Percentiles rank a stretch among this genome's conserved stretches.
Conservation (phyloP, 2,113 vertebrate genomes). For the human region DNA sequence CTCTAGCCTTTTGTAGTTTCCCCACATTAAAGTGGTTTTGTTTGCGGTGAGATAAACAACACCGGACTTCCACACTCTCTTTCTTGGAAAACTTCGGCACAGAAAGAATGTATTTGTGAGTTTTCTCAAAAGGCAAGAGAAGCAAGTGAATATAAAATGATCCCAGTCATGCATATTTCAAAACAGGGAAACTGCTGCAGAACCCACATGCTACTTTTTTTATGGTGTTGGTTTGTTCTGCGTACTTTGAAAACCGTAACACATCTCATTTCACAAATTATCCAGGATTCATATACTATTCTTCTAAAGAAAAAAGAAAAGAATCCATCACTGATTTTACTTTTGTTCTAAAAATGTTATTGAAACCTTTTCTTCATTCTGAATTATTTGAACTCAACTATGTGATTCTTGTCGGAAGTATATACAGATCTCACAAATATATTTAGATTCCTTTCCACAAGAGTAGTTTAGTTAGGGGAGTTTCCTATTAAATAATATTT, state of each 20-base stretch:
- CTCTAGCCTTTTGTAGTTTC: not conserved
- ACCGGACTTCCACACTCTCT: not conserved
- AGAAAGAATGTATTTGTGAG: slow-evolving; percentile 50
- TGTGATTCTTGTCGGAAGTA: not conserved
- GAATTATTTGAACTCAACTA: not conserved
- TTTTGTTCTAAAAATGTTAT: not conserved
- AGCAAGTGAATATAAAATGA: slow-evolving; percentile 25
- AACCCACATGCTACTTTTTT: not conserved
- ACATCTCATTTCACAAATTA: not conserved
- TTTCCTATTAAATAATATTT: not conserved
- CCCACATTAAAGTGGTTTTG: not conserved
- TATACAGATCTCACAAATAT: not conserved
- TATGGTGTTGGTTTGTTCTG: not conserved
- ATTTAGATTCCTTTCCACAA: not conserved
- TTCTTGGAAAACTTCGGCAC: not conserved
- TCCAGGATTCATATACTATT: not conserved
- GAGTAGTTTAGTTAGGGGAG: not conserved
- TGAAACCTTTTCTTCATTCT: not conserved
- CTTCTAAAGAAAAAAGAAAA: not conserved
- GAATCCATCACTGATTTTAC: not conserved
- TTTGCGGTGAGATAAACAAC: not conserved
- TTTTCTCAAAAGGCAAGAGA: slow-evolving; percentile 38
- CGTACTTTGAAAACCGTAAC: not conserved
- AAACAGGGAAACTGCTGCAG: not conserved
- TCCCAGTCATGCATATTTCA: not conserved